These are phyloP conservation scores for Propithecus deckenii DNA, from an alignment of 2,797 vertebrate species.

Conservation along the genomic window DNA sequence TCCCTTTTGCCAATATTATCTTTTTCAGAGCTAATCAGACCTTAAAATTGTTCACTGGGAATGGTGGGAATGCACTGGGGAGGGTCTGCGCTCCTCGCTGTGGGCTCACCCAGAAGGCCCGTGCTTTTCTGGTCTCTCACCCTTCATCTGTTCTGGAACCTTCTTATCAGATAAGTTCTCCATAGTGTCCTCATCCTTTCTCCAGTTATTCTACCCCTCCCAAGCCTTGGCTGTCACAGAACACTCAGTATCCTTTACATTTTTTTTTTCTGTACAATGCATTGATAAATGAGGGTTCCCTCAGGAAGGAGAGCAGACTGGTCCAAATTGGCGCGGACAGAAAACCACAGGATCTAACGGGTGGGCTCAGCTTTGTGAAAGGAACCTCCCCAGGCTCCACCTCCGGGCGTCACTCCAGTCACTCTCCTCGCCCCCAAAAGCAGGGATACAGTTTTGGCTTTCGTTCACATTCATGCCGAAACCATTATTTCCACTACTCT, in stretches of 20 bases:
- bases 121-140: not conserved
- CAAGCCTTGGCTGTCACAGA: not conserved
- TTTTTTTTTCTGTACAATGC: not conserved
- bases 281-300: not conserved
- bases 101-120: not conserved
- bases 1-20: not conserved
- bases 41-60: no score
- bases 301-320: not conserved
- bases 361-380: not conserved
- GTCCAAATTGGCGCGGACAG: not conserved
- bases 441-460: not conserved
- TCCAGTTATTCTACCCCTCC: not conserved
- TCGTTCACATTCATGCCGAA: not conserved
- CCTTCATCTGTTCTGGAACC: not conserved
- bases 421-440: not conserved
- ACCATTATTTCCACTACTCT: not conserved
- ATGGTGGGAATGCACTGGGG: not conserved
- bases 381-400: accelerated
- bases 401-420: not conserved
- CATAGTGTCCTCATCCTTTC: accelerated
- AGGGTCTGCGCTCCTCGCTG: accelerated
- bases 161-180: not conserved
- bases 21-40: not conserved
- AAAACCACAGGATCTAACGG: not conserved
- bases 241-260: not conserved